Conservation (phyloP, 1,140 invertebrate species). For the Hyposmocoma kahamanoa region DNA sequence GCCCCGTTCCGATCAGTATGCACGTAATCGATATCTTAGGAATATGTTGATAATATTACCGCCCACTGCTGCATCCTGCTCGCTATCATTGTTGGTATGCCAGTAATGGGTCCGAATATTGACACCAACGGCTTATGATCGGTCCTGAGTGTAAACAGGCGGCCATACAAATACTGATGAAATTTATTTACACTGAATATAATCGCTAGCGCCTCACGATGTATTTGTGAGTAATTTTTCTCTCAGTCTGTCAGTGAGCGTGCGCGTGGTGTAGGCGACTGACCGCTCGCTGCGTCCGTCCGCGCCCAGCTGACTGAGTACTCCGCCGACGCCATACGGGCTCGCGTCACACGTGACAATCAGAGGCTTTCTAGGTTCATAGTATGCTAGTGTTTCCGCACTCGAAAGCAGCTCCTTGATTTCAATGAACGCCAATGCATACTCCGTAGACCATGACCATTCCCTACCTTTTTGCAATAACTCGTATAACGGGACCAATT, state of each 20-base stretch:
- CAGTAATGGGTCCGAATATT: background rate
- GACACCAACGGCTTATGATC: background rate
- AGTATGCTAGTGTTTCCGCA: background rate
- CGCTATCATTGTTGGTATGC: constrained; percentile 27
- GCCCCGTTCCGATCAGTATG: constrained; percentile 6
- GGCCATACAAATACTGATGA: constrained; percentile 2
- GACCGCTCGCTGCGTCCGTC: background rate
- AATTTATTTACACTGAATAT: background rate
- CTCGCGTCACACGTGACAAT: background rate
- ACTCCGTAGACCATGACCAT: background rate
- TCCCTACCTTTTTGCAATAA: background rate
- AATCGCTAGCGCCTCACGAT: background rate
- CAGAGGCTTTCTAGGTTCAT: background rate
- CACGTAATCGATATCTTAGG: constrained; percentile 26
- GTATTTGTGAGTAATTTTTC: background rate
- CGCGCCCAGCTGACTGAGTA: background rate
- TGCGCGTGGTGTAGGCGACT: background rate
- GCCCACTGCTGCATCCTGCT: constrained; percentile 39
- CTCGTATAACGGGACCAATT: background rate
- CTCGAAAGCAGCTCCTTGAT: background rate
- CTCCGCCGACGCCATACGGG: background rate
- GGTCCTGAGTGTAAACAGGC: background rate
- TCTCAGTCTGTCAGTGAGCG: background rate
- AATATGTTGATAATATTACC: constrained; percentile 30
- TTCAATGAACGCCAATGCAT: background rate